Base-by-base conservation (phyloP, 2,113 vertebrate species). In the Carassius carassius region DNA sequence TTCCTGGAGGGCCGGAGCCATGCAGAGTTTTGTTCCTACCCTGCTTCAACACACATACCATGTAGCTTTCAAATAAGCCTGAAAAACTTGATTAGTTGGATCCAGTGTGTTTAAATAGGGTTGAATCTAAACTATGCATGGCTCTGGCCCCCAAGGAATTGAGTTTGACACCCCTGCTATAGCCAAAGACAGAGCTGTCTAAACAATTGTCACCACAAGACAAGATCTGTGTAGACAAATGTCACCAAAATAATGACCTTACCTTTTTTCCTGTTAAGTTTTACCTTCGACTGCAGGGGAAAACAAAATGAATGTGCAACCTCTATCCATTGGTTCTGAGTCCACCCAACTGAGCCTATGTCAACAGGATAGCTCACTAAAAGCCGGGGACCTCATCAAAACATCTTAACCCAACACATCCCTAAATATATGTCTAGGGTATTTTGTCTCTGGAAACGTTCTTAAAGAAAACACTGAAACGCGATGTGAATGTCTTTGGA, bases 401-500 rank as follows among this genome's bases (percentile, higher is more conserved):
- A 89, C 51, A 82, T 70, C 51, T 47, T 9, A 3, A 32, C 32
- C 23, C 17, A 16, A 16, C 37, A 76, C 32, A 81, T 12, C 54
- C 16, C 13, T 8, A 2, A 13, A 73, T 25, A 29, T 60, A 58
- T 23, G 3, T 81, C 11, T 72, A 70, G 2, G 14, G 12, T 72
- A 35, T 35, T 80, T 58, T 25, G 60, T 29, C 77, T 35, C 74
- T n/a, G 16, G 51, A 44, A 47, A 73, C 25, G 74, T 47, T 62
- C 35, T 32, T 11, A 13, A 29, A 13, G 47, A 23, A 79, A 32
- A 62, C n/a, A 23, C 13, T 80, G 58, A 62, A 58, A 84, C 11
- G 62, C 62, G 29, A 5, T 47, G 67, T 51, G 62, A 13, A n/a
- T 60, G 41, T 65, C 58, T 86, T 86, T 91, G 89, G 92, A 92